Evolutionary conservation across 92 coral and sea anemone species (phyloP).

Genomic region (Palythoa grandiflora): DNA sequence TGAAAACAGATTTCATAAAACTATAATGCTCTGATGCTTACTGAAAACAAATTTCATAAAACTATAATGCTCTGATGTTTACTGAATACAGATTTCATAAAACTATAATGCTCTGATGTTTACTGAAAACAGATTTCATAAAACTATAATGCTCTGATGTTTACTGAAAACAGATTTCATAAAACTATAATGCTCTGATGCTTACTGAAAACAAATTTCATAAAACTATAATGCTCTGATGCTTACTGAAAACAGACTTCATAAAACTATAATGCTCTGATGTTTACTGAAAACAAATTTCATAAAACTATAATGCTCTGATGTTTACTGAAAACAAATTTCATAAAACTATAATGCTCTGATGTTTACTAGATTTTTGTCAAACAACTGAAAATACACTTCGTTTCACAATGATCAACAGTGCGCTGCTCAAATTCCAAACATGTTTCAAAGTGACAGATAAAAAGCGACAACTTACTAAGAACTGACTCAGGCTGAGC

Average conservation of each 20-base stretch:
- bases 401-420: no score
- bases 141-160: background rate
- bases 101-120: no score
- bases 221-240: no score
- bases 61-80: background rate
- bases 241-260: slow-evolving; percentile 2
- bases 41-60: background rate
- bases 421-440: no score
- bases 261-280: background rate
- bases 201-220: background rate
- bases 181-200: background rate
- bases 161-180: background rate
- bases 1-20: background rate
- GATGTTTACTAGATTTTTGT: no score
- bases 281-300: background rate
- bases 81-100: background rate
- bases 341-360: background rate
- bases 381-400: no score
- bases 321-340: background rate
- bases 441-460: no score
- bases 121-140: background rate
- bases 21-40: background rate
- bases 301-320: background rate
- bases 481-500: no score
- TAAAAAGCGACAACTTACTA: no score